phyloP scores from a whole-genome alignment of 2,888 invertebrate species.

The Oscheius sp. region DNA sequence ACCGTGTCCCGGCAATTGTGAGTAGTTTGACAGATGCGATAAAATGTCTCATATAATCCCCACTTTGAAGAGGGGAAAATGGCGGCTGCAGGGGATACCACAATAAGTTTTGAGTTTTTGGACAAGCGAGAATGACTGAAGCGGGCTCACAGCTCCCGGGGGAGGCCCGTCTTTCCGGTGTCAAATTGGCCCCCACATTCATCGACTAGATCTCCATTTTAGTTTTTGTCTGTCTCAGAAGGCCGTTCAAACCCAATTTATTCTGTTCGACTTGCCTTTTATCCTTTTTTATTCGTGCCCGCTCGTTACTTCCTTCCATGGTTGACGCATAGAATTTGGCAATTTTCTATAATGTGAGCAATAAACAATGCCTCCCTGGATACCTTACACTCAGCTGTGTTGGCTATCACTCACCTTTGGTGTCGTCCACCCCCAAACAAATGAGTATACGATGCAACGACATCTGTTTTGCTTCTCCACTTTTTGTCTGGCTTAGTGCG shows the following conservation, averaged over 20 bases:
- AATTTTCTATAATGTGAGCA: not conserved
- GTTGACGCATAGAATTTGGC: too few relatives aligned
- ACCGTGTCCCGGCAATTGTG: not conserved
- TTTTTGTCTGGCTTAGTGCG: too few relatives aligned
- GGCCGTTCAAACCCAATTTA: not conserved
- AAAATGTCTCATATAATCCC: not conserved
- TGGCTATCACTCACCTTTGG: slow-evolving; percentile 31
- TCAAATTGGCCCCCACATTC: slow-evolving; percentile 29
- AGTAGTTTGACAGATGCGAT: not conserved
- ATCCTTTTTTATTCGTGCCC: too few relatives aligned
- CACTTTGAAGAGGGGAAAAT: not conserved
- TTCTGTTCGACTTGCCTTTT: too few relatives aligned
- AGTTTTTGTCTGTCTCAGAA: slow-evolving; percentile 8
- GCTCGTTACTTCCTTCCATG: too few relatives aligned
- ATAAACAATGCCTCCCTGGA: slow-evolving; percentile 6
- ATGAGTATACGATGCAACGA: too few relatives aligned
- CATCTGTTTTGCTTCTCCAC: too few relatives aligned
- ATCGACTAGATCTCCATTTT: slow-evolving; percentile 22
- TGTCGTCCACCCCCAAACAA: slow-evolving; percentile 9
- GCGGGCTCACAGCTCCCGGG: slow-evolving; percentile 25
- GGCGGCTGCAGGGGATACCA: too few relatives aligned
- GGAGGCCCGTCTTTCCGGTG: slow-evolving; percentile 33
- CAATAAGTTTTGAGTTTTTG: slow-evolving; percentile 5
- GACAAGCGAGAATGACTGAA: slow-evolving; percentile 13
- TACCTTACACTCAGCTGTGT: slow-evolving; percentile 27